Evolutionary conservation across 2,797 vertebrate genomes (phyloP).

Genomic region (Manis crassicaudata): DNA sequence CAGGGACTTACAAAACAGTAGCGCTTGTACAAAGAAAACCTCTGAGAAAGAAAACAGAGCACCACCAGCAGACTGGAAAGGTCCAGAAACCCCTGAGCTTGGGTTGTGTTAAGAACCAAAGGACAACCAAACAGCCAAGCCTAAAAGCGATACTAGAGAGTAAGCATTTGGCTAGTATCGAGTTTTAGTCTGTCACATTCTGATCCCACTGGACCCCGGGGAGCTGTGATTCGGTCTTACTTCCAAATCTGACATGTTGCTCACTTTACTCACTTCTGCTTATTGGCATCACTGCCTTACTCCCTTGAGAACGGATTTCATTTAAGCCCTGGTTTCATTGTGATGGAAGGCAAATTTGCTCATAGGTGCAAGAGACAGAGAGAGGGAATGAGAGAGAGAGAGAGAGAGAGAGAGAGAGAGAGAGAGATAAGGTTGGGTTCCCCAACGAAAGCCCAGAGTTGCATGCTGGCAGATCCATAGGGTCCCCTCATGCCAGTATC

Average conservation of each 20-base stretch:
- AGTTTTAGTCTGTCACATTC: neutral
- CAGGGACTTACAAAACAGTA: neutral
- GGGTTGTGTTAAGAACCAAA: neutral
- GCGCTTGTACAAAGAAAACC: no score
- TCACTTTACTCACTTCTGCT: neutral
- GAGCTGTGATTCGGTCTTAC: neutral
- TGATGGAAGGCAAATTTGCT: neutral
- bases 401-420: neutral
- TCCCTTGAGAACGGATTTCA: constrained; percentile 3
- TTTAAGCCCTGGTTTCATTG: neutral
- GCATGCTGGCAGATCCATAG: neutral
- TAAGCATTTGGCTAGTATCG: neutral
- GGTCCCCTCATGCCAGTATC: neutral
- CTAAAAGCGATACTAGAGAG: neutral
- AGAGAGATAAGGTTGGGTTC: neutral
- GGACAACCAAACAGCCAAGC: neutral
- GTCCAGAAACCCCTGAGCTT: neutral
- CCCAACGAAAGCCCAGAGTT: neutral
- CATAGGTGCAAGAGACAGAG: neutral
- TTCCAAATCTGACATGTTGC: neutral
- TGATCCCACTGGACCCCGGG: neutral
- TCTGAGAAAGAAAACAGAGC: neutral
- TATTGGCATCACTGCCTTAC: neutral
- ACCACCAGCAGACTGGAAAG: neutral
- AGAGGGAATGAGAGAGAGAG: neutral